phyloP scores from a whole-genome alignment of 2,888 invertebrate genomes.

The Phengaris alcon region DNA sequence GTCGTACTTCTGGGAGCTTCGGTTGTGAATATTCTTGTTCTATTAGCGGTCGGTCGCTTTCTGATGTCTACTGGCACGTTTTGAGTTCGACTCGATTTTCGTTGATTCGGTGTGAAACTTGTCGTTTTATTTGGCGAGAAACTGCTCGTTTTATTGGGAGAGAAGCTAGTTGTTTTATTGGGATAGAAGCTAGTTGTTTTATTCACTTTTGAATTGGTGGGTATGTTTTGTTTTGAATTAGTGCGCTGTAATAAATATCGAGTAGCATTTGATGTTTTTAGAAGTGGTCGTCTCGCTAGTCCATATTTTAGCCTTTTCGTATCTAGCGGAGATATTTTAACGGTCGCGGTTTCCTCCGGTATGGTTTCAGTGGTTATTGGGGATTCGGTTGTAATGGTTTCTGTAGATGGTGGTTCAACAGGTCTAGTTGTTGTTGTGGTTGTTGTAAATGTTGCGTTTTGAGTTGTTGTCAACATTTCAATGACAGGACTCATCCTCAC shows the following conservation, averaged over 20 bases:
- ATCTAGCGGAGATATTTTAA: constrained; percentile 55
- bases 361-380: constrained; percentile 51
- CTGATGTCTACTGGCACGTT: constrained; percentile 69
- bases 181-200: constrained; percentile 62
- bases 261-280: constrained; percentile 61
- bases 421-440: constrained; percentile 38
- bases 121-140: constrained; percentile 61
- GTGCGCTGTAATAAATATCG: constrained; percentile 45
- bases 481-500: constrained; percentile 47
- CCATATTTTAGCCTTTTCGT: constrained; percentile 64
- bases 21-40: constrained; percentile 59
- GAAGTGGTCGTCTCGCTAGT: constrained; percentile 63
- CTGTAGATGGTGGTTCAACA: constrained; percentile 36
- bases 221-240: constrained; percentile 55
- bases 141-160: constrained; percentile 55
- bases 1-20: constrained; percentile 64
- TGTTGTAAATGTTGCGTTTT: constrained; percentile 39
- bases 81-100: constrained; percentile 59
- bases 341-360: constrained; percentile 58
- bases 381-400: constrained; percentile 40
- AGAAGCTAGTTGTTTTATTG: constrained; percentile 59
- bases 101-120: constrained; percentile 60
- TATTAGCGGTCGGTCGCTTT: constrained; percentile 49
- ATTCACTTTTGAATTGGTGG: constrained; percentile 52
- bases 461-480: constrained; percentile 45